A percentile compares a stretch with the other conserved stretches of the same genome.
Evolutionary conservation across 2,888 invertebrate species (phyloP).

Genomic region (Drosophila gaucha): DNA sequence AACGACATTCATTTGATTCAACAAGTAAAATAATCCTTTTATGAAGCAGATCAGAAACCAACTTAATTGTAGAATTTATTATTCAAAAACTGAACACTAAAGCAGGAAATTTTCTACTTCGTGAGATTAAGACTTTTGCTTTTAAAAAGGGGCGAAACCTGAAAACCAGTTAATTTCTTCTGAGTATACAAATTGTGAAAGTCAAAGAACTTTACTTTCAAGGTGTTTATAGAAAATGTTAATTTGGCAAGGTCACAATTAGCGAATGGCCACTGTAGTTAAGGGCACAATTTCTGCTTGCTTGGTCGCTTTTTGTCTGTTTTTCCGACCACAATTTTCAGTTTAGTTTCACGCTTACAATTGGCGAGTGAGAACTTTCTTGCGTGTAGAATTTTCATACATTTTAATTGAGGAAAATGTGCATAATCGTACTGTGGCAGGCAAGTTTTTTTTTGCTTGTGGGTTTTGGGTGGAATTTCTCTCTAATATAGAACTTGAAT

Average conservation of each 20-base stretch:
- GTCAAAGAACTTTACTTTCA: neutral
- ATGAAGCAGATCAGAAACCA: neutral
- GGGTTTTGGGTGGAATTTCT: neutral
- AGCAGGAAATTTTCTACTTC: neutral
- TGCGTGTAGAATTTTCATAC: neutral
- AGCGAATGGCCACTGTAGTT: conserved; percentile 8
- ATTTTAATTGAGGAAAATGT: conserved; percentile 46
- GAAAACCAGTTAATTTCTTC: conserved; percentile 1
- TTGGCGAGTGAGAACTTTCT: neutral
- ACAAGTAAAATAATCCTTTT: neutral
- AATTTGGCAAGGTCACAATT: neutral
- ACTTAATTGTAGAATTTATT: neutral
- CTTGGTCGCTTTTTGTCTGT: neutral
- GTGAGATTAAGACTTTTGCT: conserved; percentile 1
- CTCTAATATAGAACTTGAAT: conserved; percentile 16
- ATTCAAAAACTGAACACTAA: neutral
- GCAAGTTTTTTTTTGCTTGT: neutral
- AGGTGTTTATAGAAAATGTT: neutral
- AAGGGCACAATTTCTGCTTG: neutral
- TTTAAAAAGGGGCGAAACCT: neutral
- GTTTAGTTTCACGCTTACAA: conserved; percentile 1
- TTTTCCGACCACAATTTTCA: conserved; percentile 1
- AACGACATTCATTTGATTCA: too few species aligned
- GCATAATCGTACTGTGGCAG: conserved; percentile 43
- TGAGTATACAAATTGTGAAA: conserved; percentile 7